Evolutionary conservation across 2,888 invertebrate genomes (phyloP).

Genomic region (Plemyria rubiginata): DNA sequence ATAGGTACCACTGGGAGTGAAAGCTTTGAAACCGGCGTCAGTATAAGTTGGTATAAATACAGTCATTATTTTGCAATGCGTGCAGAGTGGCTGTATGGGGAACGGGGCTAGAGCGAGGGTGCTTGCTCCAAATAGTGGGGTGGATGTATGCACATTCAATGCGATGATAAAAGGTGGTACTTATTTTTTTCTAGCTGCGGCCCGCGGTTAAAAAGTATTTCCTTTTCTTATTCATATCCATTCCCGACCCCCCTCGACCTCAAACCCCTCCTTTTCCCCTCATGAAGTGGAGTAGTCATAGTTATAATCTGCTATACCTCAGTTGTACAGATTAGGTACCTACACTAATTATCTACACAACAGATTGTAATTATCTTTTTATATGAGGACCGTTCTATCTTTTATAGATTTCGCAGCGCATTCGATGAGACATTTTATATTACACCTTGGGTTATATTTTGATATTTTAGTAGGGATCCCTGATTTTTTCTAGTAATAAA

Average conservation of each 20-base stretch:
- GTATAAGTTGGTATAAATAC: slow-evolving; percentile 30
- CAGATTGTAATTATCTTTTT: too few relatives aligned
- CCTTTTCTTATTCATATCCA: too few relatives aligned
- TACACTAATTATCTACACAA: too few relatives aligned
- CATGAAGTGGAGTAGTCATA: neutral
- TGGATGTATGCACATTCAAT: slow-evolving; percentile 6
- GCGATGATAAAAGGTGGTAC: slow-evolving; percentile 3
- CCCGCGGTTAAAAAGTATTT: too few relatives aligned
- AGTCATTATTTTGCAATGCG: slow-evolving; percentile 41
- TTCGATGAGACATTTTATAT: too few relatives aligned
- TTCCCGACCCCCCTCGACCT: too few relatives aligned
- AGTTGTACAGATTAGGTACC: neutral
- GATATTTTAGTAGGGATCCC: too few relatives aligned
- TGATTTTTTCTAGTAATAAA: too few relatives aligned
- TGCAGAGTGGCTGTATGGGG: slow-evolving; percentile 36
- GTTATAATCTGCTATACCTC: neutral
- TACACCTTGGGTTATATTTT: too few relatives aligned
- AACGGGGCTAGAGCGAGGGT: slow-evolving; percentile 18
- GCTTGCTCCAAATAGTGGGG: slow-evolving; percentile 19
- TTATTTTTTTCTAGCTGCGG: neutral
- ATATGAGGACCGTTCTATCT: too few relatives aligned
- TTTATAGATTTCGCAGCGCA: too few relatives aligned
- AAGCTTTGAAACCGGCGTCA: slow-evolving; percentile 30
- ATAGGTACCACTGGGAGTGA: slow-evolving; percentile 24
- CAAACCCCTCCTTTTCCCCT: too few relatives aligned